Conservation (phyloP, 2,113 vertebrate species). For the Cavia aperea region DNA sequence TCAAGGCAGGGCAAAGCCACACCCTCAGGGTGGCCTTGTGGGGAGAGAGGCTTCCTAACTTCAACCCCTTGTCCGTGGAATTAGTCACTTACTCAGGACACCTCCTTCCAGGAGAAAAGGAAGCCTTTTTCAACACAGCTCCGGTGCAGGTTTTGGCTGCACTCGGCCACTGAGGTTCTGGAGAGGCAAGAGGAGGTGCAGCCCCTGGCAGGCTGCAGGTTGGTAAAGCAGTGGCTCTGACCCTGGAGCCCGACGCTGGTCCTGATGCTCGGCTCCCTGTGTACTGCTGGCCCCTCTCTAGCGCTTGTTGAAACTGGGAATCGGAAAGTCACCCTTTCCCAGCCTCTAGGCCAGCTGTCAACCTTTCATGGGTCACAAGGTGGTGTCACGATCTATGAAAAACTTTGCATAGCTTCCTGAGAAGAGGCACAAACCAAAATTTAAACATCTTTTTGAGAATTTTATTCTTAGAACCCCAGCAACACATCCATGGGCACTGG, state of each 20-base stretch:
- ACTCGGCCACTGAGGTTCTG: accelerated
- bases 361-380: not conserved
- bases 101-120: not conserved
- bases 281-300: accelerated
- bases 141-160: not conserved
- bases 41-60: not conserved
- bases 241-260: not conserved
- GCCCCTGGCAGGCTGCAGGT: not conserved
- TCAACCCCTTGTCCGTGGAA: accelerated
- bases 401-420: not conserved
- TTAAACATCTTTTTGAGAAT: not conserved
- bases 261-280: not conserved
- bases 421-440: not conserved
- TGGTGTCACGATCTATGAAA: not conserved
- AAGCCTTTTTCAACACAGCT: not conserved
- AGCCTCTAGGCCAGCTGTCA: not conserved
- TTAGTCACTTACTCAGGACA: not conserved
- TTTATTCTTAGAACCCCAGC: not conserved
- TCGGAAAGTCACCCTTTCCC: not conserved
- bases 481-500: accelerated
- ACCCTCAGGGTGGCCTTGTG: accelerated
- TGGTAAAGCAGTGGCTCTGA: not conserved
- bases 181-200: accelerated
- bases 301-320: not conserved
- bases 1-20: not conserved